phyloP scores from a whole-genome alignment of 2,113 vertebrate genomes.

The Oceanodroma tethys region DNA sequence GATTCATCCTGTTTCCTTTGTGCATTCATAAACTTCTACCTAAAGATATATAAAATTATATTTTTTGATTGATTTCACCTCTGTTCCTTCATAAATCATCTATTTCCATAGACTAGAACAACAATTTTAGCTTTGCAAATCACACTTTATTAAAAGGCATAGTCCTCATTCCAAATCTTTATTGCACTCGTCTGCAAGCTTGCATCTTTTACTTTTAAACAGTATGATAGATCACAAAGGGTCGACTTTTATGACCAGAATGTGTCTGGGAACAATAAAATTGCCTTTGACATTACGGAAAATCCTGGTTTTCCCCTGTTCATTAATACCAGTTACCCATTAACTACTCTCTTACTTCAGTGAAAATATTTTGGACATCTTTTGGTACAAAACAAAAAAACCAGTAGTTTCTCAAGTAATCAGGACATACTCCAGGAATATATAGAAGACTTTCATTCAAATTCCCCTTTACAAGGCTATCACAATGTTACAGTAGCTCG shows the following conservation, averaged over 20 bases:
- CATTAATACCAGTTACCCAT: not conserved
- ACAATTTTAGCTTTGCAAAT: not conserved
- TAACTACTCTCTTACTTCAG: not conserved
- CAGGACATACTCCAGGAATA: not conserved
- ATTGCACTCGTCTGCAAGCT: not conserved
- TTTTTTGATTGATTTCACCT: not conserved
- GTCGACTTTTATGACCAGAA: not conserved
- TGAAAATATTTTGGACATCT: not conserved
- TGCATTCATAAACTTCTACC: not conserved
- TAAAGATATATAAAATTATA: not conserved
- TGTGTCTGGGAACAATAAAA: not conserved
- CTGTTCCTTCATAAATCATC: not conserved
- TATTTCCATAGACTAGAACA: not conserved
- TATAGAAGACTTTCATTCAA: not conserved
- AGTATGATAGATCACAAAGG: not conserved
- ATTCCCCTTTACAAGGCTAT: not conserved
- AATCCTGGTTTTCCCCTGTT: not conserved
- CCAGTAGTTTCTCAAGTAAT: accelerated
- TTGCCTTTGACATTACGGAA: not conserved
- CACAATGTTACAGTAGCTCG: not conserved
- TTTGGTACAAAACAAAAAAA: not conserved
- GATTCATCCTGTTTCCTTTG: not conserved
- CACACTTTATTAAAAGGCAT: not conserved
- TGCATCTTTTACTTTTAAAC: not conserved
- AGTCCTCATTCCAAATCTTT: not conserved